phyloP scores from a whole-genome alignment of 2,797 vertebrate genomes.

The Alectoris magna region DNA sequence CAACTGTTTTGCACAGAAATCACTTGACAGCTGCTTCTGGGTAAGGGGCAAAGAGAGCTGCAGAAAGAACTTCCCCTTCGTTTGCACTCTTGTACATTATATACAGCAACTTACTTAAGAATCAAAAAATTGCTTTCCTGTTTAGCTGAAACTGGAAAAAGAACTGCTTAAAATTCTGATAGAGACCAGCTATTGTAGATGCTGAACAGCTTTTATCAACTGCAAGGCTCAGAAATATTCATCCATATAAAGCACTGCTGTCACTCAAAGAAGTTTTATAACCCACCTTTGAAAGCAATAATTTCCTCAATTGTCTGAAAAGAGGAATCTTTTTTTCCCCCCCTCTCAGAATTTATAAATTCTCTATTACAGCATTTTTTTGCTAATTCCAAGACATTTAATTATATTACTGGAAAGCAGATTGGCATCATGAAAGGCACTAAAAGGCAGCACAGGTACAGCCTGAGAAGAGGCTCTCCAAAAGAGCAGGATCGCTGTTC shows the following conservation, averaged over 20 bases:
- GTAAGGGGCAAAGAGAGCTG: not conserved
- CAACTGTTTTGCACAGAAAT: not conserved
- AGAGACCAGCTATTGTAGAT: constrained; percentile 31
- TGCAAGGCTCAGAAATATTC: constrained; percentile 33
- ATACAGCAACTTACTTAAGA: not conserved
- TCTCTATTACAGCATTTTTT: constrained; percentile 4
- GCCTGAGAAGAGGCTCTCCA: not conserved
- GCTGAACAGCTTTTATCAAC: constrained; percentile 45
- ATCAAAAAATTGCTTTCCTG: not conserved
- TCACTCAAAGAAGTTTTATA: constrained; percentile 65
- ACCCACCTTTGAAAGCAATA: constrained; percentile 61
- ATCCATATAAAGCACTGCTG: constrained; percentile 49
- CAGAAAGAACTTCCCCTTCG: not conserved
- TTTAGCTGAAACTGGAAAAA: not conserved
- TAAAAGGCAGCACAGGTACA: constrained; percentile 32
- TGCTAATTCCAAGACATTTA: constrained; percentile 59
- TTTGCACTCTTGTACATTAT: not conserved
- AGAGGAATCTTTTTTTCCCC: constrained; percentile 26
- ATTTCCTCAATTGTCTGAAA: constrained; percentile 73
- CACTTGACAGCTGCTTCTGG: not conserved
- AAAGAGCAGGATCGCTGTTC: not conserved
- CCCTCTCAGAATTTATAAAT: constrained; percentile 48
- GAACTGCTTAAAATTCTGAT: constrained; percentile 37
- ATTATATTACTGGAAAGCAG: constrained; percentile 60
- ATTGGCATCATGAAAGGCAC: constrained; percentile 29